These are phyloP conservation scores for Noctua comes DNA, from an alignment of 2,888 invertebrate genomes.

Conservation along the genomic window DNA sequence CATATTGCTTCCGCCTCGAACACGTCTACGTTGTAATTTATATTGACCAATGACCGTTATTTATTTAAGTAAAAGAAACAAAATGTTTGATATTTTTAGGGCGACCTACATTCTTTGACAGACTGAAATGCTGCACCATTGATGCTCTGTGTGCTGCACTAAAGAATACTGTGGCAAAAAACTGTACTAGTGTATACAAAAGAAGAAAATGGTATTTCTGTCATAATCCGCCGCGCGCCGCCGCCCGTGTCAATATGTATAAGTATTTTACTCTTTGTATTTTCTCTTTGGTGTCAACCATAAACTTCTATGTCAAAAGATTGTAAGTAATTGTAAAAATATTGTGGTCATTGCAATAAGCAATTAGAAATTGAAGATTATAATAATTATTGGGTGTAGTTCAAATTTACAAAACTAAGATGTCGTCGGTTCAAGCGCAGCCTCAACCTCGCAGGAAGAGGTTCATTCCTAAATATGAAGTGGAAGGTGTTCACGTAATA, in stretches of 20 bases:
- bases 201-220: neutral
- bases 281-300: neutral
- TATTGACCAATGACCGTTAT: neutral
- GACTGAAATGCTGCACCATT: neutral
- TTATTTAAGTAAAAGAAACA: neutral
- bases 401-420: conserved; percentile 65
- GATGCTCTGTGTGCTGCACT: neutral
- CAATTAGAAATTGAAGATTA: neutral
- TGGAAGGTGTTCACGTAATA: conserved; percentile 90
- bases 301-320: conserved; percentile 14
- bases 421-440: conserved; percentile 58
- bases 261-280: neutral
- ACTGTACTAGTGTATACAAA: neutral
- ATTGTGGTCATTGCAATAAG: neutral
- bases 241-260: neutral
- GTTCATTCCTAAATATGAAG: conserved; percentile 88
- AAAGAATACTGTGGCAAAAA: neutral
- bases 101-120: neutral
- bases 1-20: neutral
- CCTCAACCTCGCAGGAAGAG: conserved; percentile 83
- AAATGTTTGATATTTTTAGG: neutral
- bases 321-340: neutral
- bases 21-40: neutral
- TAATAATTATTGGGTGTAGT: conserved; percentile 66
- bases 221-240: neutral